Conservation (phyloP, 2,888 invertebrate genomes). For the Callyntrura guangdongensis region DNA sequence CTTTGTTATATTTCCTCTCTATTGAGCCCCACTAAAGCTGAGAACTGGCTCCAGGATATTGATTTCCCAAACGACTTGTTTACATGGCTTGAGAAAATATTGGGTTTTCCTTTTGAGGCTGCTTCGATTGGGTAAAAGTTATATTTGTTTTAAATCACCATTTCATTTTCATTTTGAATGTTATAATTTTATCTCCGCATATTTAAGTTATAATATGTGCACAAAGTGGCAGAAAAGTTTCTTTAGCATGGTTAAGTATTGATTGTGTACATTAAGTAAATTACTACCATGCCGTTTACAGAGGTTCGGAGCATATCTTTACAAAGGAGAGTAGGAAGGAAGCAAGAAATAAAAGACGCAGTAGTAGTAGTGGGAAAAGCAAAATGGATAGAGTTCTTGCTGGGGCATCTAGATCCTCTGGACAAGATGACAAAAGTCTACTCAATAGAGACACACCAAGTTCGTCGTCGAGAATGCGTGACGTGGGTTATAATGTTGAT, state of each 20-base stretch:
- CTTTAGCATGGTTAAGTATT: neutral
- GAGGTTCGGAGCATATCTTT: conserved; percentile 61
- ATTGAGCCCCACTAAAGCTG: conserved; percentile 80
- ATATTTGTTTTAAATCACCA: conserved; percentile 39
- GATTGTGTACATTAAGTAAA: neutral
- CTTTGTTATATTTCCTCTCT: conserved; percentile 72
- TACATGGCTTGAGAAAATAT: conserved; percentile 77
- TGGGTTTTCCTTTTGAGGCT: conserved; percentile 76
- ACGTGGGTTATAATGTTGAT: conserved; percentile 52
- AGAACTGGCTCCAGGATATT: conserved; percentile 83
- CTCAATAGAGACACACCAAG: conserved; percentile 26
- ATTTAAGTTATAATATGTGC: conserved; percentile 42
- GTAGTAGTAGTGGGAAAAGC: conserved; percentile 29
- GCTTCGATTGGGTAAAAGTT: conserved; percentile 67
- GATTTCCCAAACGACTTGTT: conserved; percentile 79
- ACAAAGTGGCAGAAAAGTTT: neutral
- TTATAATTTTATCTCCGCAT: conserved; percentile 29
- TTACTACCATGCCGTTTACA: conserved; percentile 24
- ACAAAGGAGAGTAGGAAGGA: conserved; percentile 7
- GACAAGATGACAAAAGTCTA: conserved; percentile 58
- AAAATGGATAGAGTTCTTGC: conserved; percentile 74
- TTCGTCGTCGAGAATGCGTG: conserved; percentile 64
- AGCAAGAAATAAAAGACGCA: neutral
- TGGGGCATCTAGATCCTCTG: conserved; percentile 62
- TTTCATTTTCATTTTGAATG: conserved; percentile 49